Evolutionary conservation across 1,140 invertebrate species (phyloP), one percentile per base, ranked within the genome.

Genomic region (Solenopsis fugax): DNA sequence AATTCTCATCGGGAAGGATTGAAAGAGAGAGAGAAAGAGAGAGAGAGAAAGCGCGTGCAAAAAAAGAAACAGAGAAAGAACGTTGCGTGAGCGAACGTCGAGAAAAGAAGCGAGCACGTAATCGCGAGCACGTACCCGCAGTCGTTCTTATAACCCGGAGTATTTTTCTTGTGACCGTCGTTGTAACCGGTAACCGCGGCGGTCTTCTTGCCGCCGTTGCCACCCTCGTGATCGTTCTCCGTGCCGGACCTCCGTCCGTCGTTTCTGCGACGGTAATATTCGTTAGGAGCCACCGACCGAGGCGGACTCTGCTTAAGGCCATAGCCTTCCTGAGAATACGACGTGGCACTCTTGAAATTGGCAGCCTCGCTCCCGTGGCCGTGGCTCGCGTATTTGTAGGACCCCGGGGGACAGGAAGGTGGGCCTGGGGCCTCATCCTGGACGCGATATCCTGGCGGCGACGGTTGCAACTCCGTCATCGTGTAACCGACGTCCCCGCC

Each of bases 401-500:
- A 77, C 73, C 89, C 92, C 90, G 94, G 88, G 71, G 84, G 86
- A 87, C 90, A 91, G 87, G 92, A 92, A 62, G 93, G 90, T 92
- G 93, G 93, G 85, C 93, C 93, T 90, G 94, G 93, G 92, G 95
- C 94, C 89, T 94, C 95, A 94, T 95, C 94, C 93, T 95, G 94
- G 87, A 94, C 90, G 92, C 94, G 92, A 93, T 94, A 94, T 92
- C 95, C 94, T 88, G 94, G 91, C 88, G 94, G 93, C 90, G 94
- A 95, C 93, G 94, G 93, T 87, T 95, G 95, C 90, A 96, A 92
- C 94, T 96, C 96, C 90, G 96, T 96, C 93, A 96, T 96, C 93
- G 95, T 96, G 93, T 95, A 94, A 93, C 93, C 92, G 80, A 94
- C 91, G 92, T 93, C 94, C 94, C 94, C 94, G 94, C 95, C 95